Evolutionary conservation across 2,113 vertebrate genomes (phyloP), one percentile per base, ranked within the genome.

Genomic region (Baryphthengus martii): DNA sequence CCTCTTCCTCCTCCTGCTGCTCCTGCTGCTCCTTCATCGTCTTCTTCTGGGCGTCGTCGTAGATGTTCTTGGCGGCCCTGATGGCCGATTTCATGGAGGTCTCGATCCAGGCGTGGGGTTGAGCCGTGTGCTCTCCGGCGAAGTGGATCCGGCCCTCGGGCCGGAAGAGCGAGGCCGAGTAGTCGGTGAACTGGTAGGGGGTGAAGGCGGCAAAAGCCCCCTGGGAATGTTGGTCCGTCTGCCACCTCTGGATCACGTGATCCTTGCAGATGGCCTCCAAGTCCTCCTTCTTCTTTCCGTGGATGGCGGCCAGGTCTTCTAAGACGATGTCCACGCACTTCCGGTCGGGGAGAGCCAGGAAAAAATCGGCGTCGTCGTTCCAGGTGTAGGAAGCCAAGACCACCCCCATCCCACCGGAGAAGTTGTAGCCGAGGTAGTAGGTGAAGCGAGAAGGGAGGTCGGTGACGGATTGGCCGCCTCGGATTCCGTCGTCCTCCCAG

Each of bases 61-160:
- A 98, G 13, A 99, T 98, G 66, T 98, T 97, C 44, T 59, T 91
- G 3, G 98, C 98, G 0, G 98, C 98, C 87, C 96, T 97, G 40
- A 99, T 4, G 1, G 98, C 98, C 6, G 99, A 98, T 79, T 99
- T 99, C 94, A 99, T 97, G 68, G 98, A 67, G 0, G 98, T 98
- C 56, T 99, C 99, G 1, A 99, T 98, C 99, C 99, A 99, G 47
- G 73, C 98, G 1, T 98, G 98, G 3, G 98, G 98, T 24, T 93
- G 95, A 6, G 97, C 96, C 0, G 98, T 59, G 71, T 99, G 99
- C n/a, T 99, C 99, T 14, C 62, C 62, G 1, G 62, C 62, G 25
- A 99, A 99, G 77, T 98, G 93, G 24, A 99, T 91, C 52, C 97
- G 85, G 3, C 97, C 97, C 75, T 99, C 98, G 0, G 78, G 97